These are phyloP conservation scores for Dysdera silvatica DNA, from an alignment of 1,140 invertebrate genomes.

Conservation along the genomic window DNA sequence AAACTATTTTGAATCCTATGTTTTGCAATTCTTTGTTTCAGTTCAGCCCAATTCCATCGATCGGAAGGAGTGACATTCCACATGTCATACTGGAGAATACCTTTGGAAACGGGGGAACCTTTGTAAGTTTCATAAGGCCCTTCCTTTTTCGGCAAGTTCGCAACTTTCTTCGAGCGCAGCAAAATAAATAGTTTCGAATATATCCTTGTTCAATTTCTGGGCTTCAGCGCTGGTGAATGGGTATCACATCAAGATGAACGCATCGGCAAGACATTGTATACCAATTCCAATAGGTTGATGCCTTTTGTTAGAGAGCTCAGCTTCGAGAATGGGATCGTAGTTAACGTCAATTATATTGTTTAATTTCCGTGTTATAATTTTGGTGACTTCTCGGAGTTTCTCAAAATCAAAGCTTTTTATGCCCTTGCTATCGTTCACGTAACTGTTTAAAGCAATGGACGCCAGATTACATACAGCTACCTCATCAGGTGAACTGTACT, in stretches of 20 bases:
- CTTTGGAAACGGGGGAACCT: slow-evolving; percentile 87
- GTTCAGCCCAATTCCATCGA: slow-evolving; percentile 77
- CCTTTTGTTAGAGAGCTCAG: slow-evolving; percentile 71
- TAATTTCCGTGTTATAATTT: slow-evolving; percentile 82
- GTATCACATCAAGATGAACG: slow-evolving; percentile 88
- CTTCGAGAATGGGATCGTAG: slow-evolving; percentile 86
- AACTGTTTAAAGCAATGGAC: slow-evolving; percentile 96
- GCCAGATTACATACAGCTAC: slow-evolving; percentile 97
- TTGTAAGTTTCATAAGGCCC: slow-evolving; percentile 86
- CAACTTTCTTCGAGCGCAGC: slow-evolving; percentile 93
- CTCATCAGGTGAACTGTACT: slow-evolving; percentile 65
- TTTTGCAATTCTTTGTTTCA: slow-evolving; percentile 80
- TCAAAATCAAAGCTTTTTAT: slow-evolving; percentile 82
- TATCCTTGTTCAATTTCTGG: slow-evolving; percentile 79
- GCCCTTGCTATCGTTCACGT: slow-evolving; percentile 63
- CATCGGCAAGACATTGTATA: slow-evolving; percentile 92
- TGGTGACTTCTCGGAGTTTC: slow-evolving; percentile 78
- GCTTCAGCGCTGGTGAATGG: slow-evolving; percentile 78
- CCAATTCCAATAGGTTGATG: slow-evolving; percentile 95
- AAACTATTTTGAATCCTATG: slow-evolving; percentile 91
- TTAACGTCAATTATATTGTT: slow-evolving; percentile 98
- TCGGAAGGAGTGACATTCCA: slow-evolving; percentile 83
- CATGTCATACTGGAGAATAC: slow-evolving; percentile 97
- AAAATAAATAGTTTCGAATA: slow-evolving; percentile 98
- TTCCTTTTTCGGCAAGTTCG: slow-evolving; percentile 76